Percentiles rank a stretch among this genome's conserved stretches.
phyloP scores from a whole-genome alignment of 2,797 vertebrate species.

The Oreochromis mossambicus region DNA sequence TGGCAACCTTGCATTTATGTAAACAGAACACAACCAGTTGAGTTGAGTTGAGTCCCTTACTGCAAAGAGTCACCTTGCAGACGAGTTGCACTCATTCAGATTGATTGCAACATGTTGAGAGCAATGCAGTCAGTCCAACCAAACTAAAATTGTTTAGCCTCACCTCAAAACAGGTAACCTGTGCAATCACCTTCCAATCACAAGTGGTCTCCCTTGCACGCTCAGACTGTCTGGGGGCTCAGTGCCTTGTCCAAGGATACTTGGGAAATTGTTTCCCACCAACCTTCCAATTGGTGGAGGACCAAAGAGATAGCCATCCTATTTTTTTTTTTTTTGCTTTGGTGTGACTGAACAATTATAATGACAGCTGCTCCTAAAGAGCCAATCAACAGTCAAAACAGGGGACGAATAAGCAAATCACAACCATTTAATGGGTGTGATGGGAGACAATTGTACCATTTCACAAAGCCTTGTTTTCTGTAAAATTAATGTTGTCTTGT shows the following conservation, averaged over 20 bases:
- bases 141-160: neutral
- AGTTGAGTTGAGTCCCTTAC: neutral
- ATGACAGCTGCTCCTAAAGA: neutral
- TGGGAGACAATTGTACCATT: neutral
- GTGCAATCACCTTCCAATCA: neutral
- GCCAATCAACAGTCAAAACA: neutral
- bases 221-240: neutral
- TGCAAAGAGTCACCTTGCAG: neutral
- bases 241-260: neutral
- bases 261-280: neutral
- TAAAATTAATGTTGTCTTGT: neutral
- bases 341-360: neutral
- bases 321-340: neutral
- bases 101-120: neutral
- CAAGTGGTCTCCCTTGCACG: fast-evolving
- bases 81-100: neutral
- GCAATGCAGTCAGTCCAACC: neutral
- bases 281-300: neutral
- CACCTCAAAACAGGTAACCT: neutral
- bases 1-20: neutral
- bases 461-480: neutral
- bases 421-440: neutral
- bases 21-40: neutral
- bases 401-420: neutral
- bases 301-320: neutral